phyloP scores from a whole-genome alignment of 2,797 vertebrate genomes.

The Picus viridis region DNA sequence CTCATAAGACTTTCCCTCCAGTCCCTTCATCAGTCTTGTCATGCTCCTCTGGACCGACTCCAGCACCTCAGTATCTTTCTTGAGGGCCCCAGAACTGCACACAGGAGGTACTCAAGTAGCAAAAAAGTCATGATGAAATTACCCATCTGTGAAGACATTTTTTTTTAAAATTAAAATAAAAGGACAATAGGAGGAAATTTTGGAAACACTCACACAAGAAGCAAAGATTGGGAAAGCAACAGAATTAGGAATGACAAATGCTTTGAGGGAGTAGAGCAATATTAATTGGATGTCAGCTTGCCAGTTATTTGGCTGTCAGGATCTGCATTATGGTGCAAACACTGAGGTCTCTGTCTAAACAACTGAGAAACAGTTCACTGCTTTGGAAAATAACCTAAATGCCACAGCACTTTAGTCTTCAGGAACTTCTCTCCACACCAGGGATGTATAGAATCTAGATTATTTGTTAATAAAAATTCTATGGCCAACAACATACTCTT shows the following conservation, averaged over 20 bases:
- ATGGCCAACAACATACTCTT: background rate
- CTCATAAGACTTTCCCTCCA: too few relatives aligned
- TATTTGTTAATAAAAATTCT: conserved; percentile 25
- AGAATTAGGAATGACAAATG: background rate
- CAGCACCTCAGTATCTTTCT: too few relatives aligned
- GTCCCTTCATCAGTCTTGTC: too few relatives aligned
- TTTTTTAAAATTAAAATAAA: too few relatives aligned
- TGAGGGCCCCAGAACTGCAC: too few relatives aligned
- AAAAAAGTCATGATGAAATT: background rate
- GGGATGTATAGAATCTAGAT: background rate
- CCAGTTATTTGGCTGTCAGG: conserved; percentile 35
- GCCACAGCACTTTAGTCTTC: conserved; percentile 3
- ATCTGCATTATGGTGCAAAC: conserved; percentile 37
- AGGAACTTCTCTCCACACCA: conserved; percentile 13
- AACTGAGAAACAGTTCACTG: conserved; percentile 46
- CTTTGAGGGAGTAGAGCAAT: background rate
- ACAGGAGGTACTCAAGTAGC: background rate
- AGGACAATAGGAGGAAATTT: background rate
- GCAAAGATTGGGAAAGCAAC: background rate
- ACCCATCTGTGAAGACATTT: rapidly evolving
- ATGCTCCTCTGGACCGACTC: too few relatives aligned
- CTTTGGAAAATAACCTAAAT: conserved; percentile 48
- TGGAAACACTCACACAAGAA: background rate
- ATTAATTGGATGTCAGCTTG: conserved; percentile 7
- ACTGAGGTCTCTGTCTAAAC: conserved; percentile 21